Base-by-base conservation (phyloP, 2,113 vertebrate genomes). In the Boleophthalmus pectinirostris region DNA sequence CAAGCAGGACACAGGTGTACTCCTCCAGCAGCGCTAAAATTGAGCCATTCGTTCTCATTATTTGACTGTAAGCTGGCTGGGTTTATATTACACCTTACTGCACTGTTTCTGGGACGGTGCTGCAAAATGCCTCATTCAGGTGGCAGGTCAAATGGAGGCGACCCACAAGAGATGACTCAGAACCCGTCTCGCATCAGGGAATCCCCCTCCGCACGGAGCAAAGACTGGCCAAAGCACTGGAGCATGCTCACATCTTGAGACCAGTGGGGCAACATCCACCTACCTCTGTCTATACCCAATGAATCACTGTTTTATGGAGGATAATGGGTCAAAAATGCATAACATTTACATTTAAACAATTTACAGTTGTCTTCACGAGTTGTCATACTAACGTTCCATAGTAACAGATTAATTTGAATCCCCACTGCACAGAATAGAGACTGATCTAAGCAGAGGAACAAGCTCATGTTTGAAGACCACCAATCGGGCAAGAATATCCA, bases 71-170 rank as follows among this genome's bases (percentile, higher is more conserved):
- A 53, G 78, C 60, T 78, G 68, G 68, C 79, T 74, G 12, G 38
- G 66, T 81, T 77, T 51, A 72, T 81, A 72, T 81, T 75, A 70
- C 10, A 38, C 68, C 76, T 71, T 16, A 58, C 74, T 71, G 74
- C 66, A 56, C 21, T 68, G 69, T 79, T 77, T 81, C 72, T 84
- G 77, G 68, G 68, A 77, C 20, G 5, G 46, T 73, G 75, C 71
- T 79, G 85, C 78, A 68, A 90, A 88, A 91, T 89, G 79, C 79
- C 84, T 87, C 81, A 88, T 33, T 75, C 16, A 69, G 69, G 68
- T 43, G 73, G 12, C 81, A 82, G 77, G 77, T 82, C 73, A 87
- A 78, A 80, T 69, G 77, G 57, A 74, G 61, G 69, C 14, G 45
- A 77, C 20, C 65, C 65, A 60, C 11, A 56, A 74, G 66, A 43